These are phyloP conservation scores for Fukomys damarensis DNA, from an alignment of 2,113 vertebrate genomes.

Conservation along the genomic window DNA sequence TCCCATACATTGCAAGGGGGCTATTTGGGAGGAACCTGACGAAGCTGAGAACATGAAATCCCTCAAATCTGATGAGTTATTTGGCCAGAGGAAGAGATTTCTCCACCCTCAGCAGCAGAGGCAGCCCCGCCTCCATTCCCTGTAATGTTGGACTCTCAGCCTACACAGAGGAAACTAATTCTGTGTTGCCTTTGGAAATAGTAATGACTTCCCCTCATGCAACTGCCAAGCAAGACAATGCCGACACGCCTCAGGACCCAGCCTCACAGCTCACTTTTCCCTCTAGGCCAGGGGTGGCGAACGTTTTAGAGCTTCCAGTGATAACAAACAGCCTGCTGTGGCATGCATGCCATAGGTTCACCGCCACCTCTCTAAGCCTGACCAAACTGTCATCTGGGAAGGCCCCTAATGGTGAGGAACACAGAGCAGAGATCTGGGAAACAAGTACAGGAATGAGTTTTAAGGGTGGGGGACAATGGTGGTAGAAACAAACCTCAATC, in stretches of 20 bases:
- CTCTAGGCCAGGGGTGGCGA: not conserved
- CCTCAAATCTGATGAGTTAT: not conserved
- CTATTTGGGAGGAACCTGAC: no score
- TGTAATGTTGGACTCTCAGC: not conserved
- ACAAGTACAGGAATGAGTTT: not conserved
- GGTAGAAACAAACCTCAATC: not conserved
- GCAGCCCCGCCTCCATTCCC: not conserved
- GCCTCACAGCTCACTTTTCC: not conserved
- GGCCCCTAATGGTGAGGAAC: not conserved
- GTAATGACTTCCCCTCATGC: not conserved
- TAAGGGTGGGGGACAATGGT: not conserved
- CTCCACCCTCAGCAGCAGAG: not conserved
- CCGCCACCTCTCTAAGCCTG: not conserved
- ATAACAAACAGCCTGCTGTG: no score
- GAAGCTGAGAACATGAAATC: not conserved
- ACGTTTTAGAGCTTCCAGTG: no score
- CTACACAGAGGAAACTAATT: not conserved
- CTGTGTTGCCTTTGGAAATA: fast-evolving
- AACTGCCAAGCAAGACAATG: not conserved
- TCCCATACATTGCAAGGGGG: not conserved
- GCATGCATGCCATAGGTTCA: no score
- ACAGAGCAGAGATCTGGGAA: no score
- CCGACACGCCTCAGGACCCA: not conserved
- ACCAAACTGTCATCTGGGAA: not conserved
- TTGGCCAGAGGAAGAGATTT: not conserved